Evolutionary conservation across 2,888 invertebrate species (phyloP), one percentile per base, ranked within the genome.

Genomic region (Bhutanitis thaidina): DNA sequence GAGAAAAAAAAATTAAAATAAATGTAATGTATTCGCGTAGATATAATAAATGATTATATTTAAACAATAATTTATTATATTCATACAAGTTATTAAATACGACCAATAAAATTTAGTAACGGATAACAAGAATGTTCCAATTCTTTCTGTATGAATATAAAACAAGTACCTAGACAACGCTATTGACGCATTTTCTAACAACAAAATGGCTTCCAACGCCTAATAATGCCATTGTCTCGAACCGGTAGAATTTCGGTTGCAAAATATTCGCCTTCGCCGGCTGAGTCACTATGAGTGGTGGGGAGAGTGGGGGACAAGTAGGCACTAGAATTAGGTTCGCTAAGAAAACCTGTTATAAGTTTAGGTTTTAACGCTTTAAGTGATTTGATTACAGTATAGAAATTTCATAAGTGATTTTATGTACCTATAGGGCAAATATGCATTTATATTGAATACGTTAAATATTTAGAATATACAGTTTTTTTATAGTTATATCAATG

Each of bases 171-270:
- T n/a, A 29, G 34, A 8, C 35, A 43, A 37, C 43, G 14, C 12
- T 32, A 49, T 25, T 34, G 44, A 40, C 43, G 39, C 37, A 25
- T 39, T 38, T 46, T 50, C 43, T 48, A 38, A 45, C 29, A 68
- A 64, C 71, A 88, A 88, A 74, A 88, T 86, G 85, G 88, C 88
- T 80, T 66, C 79, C 69, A 69, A 62, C 69, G 71, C 71, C 81
- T 81, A 86, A 84, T 85, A 86, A 85, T 77, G 78, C 86, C 77
- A 88, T 88, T 88, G 88, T 88, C 82, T 88, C 65, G 71, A 80
- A 88, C 87, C 74, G 67, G 88, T 88, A 88, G 88, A 88, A 88
- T 88, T 88, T 88, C 69, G 88, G 88, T 88, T 88, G 82, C 84
- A 76, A 87, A 80, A 88, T 74, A 64, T 71, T 79, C 82, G 83